These are phyloP conservation scores for Apis dorsata DNA, from an alignment of 1,140 invertebrate genomes.

Conservation along the genomic window DNA sequence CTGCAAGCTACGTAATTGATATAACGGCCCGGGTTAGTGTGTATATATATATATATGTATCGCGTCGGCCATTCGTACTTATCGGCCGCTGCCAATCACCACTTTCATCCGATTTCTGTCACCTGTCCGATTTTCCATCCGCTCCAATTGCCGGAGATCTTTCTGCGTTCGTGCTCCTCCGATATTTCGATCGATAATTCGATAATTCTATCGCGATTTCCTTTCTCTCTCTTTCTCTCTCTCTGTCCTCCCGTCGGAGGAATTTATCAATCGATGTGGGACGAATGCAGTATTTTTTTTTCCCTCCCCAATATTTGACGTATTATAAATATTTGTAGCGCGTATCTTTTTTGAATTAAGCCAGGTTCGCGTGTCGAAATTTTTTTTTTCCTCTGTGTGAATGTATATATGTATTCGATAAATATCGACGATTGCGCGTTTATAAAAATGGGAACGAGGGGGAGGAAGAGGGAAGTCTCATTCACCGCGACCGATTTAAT, in stretches of 20 bases:
- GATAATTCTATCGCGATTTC: too few species aligned
- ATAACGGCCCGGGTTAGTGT: slow-evolving; percentile 21
- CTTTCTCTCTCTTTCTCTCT: not conserved
- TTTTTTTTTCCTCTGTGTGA: not conserved
- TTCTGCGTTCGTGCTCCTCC: not conserved
- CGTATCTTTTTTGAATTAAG: too few species aligned
- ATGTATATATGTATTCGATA: too few species aligned
- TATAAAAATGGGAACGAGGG: too few species aligned
- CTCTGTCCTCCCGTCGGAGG: too few species aligned
- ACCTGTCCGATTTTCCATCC: slow-evolving; percentile 24
- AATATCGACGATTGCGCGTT: not conserved
- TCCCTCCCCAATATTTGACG: too few species aligned
- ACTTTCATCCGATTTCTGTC: slow-evolving; percentile 24
- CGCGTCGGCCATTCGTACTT: slow-evolving; percentile 5
- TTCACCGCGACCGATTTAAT: not conserved
- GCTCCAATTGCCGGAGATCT: not conserved
- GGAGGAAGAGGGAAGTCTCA: not conserved
- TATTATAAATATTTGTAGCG: too few species aligned
- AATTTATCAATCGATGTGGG: too few species aligned
- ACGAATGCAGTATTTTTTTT: too few species aligned
- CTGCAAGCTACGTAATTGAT: slow-evolving; percentile 43
- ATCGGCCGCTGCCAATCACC: slow-evolving; percentile 40
- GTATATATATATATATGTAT: slow-evolving; percentile 3
- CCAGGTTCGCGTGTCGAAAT: not conserved
- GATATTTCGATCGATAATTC: not conserved